phyloP scores from a whole-genome alignment of 2,888 invertebrate genomes.

The Ctenicera cuprea region DNA sequence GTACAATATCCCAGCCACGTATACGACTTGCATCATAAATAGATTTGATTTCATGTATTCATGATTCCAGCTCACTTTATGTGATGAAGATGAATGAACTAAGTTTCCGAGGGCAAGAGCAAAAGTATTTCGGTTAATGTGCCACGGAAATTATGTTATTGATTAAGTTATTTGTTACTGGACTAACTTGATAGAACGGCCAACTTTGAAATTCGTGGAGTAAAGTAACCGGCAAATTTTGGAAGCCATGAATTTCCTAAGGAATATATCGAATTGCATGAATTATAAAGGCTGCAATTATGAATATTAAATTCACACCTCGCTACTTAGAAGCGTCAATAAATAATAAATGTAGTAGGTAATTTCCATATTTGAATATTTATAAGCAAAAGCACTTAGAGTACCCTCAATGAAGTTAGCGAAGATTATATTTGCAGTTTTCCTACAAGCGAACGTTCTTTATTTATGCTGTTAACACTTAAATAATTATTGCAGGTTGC shows the following conservation, averaged over 20 bases:
- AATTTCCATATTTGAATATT: slow-evolving; percentile 63
- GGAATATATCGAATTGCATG: slow-evolving; percentile 32
- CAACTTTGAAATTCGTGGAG: not conserved
- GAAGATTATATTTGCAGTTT: slow-evolving; percentile 46
- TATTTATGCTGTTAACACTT: slow-evolving; percentile 29
- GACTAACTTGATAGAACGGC: slow-evolving; percentile 25
- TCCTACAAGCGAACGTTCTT: slow-evolving; percentile 30
- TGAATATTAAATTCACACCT: slow-evolving; percentile 61
- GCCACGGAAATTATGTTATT: slow-evolving; percentile 45
- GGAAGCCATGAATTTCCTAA: not conserved
- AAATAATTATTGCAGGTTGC: slow-evolving; percentile 28
- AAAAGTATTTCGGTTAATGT: slow-evolving; percentile 49
- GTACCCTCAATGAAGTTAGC: slow-evolving; percentile 46
- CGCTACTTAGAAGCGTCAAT: slow-evolving; percentile 60
- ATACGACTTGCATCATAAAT: slow-evolving; percentile 64
- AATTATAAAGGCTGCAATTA: slow-evolving; percentile 47
- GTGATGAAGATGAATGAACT: slow-evolving; percentile 37
- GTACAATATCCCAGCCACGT: slow-evolving; percentile 65
- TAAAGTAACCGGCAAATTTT: not conserved
- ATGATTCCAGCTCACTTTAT: slow-evolving; percentile 52
- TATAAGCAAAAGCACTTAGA: slow-evolving; percentile 57
- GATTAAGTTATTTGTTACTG: slow-evolving; percentile 25
- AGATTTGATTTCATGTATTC: slow-evolving; percentile 62
- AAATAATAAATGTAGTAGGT: slow-evolving; percentile 57
- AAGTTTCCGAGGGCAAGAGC: slow-evolving; percentile 21